Percentiles rank a stretch among this genome's conserved stretches.
These are phyloP conservation scores for Caenorhabditis panamensis DNA, from an alignment of 2,888 invertebrate genomes.

Conservation along the genomic window DNA sequence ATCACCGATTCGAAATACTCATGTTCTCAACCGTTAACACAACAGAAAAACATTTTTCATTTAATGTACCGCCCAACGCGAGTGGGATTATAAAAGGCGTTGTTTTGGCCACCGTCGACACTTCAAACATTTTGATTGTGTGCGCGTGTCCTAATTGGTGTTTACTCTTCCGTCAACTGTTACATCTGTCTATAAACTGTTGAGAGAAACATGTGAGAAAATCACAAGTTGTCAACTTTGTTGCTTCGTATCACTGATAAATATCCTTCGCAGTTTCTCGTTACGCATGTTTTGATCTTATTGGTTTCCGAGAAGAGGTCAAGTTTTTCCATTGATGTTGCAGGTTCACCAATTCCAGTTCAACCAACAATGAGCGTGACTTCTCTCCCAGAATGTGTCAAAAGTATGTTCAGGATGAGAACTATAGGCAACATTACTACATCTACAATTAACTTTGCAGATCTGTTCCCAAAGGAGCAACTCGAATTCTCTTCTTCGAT, in stretches of 20 bases:
- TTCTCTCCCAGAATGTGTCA: slow-evolving; percentile 57
- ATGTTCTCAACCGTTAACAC: neutral
- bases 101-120: slow-evolving; percentile 13
- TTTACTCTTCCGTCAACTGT: slow-evolving; percentile 23
- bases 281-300: neutral
- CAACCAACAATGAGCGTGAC: slow-evolving; percentile 50
- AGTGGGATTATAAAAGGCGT: slow-evolving; percentile 18
- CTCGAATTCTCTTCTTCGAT: slow-evolving; percentile 64
- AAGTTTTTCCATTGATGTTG: neutral
- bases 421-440: neutral
- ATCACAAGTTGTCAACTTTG: neutral
- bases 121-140: neutral
- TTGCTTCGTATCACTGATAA: neutral
- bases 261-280: neutral
- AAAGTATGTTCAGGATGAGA: slow-evolving; percentile 31
- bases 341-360: neutral
- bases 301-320: neutral
- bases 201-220: neutral
- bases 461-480: slow-evolving; percentile 68
- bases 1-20: slow-evolving; percentile 27
- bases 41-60: slow-evolving; percentile 5
- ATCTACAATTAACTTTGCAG: slow-evolving; percentile 39
- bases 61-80: neutral
- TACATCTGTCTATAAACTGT: neutral
- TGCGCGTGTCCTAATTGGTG: neutral